phyloP scores from a whole-genome alignment of 2,113 vertebrate genomes.

The Hystrix brachyura region DNA sequence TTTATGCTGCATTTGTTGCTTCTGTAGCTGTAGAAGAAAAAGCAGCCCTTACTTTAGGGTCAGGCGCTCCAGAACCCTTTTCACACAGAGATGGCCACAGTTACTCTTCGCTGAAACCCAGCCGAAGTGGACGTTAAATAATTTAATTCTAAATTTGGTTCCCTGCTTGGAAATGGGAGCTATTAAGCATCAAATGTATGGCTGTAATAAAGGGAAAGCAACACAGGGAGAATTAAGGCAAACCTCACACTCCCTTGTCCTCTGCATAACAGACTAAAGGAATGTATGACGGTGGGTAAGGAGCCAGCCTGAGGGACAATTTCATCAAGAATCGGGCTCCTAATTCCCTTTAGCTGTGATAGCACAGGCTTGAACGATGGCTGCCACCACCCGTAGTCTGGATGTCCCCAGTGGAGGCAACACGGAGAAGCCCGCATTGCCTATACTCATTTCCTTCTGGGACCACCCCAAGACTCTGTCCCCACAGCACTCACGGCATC shows the following conservation, averaged over 20 bases:
- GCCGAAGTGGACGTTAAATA: slow-evolving; percentile 49
- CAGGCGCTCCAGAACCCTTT: slow-evolving; percentile 37
- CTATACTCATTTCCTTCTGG: no score
- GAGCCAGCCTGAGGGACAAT: accelerated
- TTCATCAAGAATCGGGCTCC: not conserved
- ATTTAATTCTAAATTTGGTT: slow-evolving; percentile 42
- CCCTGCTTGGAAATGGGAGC: slow-evolving; percentile 60
- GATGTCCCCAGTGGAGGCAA: not conserved
- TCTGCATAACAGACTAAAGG: not conserved
- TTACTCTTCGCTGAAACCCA: slow-evolving; percentile 8
- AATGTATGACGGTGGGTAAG: not conserved
- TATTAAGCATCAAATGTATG: not conserved
- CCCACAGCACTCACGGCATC: accelerated
- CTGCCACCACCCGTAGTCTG: not conserved
- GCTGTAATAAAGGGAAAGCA: slow-evolving; percentile 46
- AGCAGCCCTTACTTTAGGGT: not conserved
- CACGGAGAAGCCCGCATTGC: not conserved
- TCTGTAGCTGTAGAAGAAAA: not conserved
- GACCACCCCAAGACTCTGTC: no score
- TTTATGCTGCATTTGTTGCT: slow-evolving; percentile 49
- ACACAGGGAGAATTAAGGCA: slow-evolving; percentile 61
- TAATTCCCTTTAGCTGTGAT: not conserved
- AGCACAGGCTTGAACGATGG: not conserved
- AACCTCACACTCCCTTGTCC: accelerated
- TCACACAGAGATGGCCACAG: not conserved